Evolutionary conservation across 2,888 invertebrate species (phyloP).

Genomic region (Hypomecis atomaria): DNA sequence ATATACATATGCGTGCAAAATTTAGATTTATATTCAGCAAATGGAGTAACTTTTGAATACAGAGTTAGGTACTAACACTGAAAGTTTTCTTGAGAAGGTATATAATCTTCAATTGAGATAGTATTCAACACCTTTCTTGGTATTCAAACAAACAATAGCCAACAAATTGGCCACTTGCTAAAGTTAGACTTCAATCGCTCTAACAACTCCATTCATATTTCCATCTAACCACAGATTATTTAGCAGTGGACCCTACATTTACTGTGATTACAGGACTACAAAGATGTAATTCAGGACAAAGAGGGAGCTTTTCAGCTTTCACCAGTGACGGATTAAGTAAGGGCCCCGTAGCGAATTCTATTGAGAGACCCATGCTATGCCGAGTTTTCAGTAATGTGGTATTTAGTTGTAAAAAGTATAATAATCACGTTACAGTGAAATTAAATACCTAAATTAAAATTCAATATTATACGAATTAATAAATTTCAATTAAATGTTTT

Average conservation of each 20-base stretch:
- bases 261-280: conserved; percentile 10
- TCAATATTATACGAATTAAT: no score
- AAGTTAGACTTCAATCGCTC: conserved; percentile 14
- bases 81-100: no score
- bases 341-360: no score
- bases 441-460: no score
- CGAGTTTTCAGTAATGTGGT: no score
- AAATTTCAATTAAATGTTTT: no score
- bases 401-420: no score
- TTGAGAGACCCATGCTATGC: no score
- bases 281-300: conserved; percentile 3
- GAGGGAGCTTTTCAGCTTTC: neutral
- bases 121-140: neutral
- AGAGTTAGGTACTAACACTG: no score
- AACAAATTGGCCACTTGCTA: conserved; percentile 13
- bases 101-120: neutral
- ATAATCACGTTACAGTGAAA: no score
- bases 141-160: conserved; percentile 20
- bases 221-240: conserved; percentile 10
- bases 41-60: neutral
- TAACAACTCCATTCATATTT: conserved; percentile 19
- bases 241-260: conserved; percentile 12
- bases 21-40: neutral
- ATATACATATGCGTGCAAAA: no score
- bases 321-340: no score